A percentile compares a stretch with the other conserved stretches of the same genome.
Conservation (phyloP, 2,113 vertebrate species). For the Aegypius monachus region DNA sequence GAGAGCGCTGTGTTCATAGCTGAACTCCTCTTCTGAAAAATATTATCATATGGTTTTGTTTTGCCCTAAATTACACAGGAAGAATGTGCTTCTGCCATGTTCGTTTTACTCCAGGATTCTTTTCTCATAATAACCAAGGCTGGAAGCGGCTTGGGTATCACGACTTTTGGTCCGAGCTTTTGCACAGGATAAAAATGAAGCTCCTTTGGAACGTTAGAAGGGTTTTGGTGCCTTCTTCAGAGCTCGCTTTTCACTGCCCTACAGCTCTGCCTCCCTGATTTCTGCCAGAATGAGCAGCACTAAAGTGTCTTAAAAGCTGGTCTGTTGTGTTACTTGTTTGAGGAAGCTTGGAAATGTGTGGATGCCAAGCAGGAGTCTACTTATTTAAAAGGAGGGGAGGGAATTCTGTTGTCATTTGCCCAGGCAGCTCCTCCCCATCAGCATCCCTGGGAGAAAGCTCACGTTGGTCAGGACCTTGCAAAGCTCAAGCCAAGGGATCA, state of each 20-base stretch:
- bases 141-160: not conserved
- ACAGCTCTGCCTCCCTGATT: not conserved
- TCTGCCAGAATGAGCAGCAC: not conserved
- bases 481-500: not conserved
- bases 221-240: not conserved
- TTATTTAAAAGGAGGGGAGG: no score
- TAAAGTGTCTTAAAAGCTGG: not conserved
- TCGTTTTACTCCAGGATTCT: not conserved
- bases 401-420: not conserved
- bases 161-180: not conserved
- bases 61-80: not conserved
- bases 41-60: not conserved
- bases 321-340: no score
- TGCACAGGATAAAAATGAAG: not conserved
- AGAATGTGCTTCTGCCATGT: not conserved
- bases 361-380: not conserved
- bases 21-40: not conserved
- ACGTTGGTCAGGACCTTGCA: accelerated
- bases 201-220: not conserved
- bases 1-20: not conserved
- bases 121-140: not conserved
- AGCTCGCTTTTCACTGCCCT: not conserved
- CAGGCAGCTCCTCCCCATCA: not conserved
- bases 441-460: not conserved
- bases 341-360: not conserved